Evolutionary conservation across 2,888 invertebrate genomes (phyloP), one percentile per base, ranked within the genome.

Genomic region (Trissoscelio sp.): DNA sequence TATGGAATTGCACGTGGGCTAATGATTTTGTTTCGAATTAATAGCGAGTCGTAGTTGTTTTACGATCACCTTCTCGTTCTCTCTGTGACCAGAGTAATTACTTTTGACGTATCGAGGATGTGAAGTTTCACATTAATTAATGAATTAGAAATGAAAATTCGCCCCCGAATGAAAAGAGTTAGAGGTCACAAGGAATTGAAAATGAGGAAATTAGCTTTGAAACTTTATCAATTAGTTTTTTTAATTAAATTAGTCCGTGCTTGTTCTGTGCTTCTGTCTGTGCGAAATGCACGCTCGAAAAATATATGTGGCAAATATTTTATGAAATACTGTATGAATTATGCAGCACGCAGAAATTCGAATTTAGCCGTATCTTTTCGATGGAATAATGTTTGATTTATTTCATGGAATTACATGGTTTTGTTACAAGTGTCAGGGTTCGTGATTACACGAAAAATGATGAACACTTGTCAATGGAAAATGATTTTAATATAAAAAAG

Each of bases 191-290:
- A 53, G 53, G 31, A 53, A 53, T 31, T 53, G 53, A 53, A 53
- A 53, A 53, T 31, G 53, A 53, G 53, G 28, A 53, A 53, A 53
- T 53, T 53, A 53, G 53, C 31, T 53, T 31, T 53, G 31, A 31
- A 53, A 53, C 53, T 31, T 31, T 53, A 31, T 18, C 31, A 53
- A 28, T 53, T 53, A 53, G 5, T 31, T 16, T 53, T 53, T 53
- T 53, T 53, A 42, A 42, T 42, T 42, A 42, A 42, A 42, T 42
- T 42, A 42, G 42, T 42, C 42, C 14, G 42, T n/a, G 14, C 42
- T 42, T 42, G 42, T 42, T 42, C 42, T 42, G 42, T 42, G 12
- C 42, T 16, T 42, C 42, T 42, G 14, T 42, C 11, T 42, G 42
- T 42, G n/a, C n/a, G n/a, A n/a, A n/a, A n/a, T n/a, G n/a, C n/a